Base-by-base conservation (phyloP, 2,797 vertebrate genomes). In the Acanthurus lineatus region DNA sequence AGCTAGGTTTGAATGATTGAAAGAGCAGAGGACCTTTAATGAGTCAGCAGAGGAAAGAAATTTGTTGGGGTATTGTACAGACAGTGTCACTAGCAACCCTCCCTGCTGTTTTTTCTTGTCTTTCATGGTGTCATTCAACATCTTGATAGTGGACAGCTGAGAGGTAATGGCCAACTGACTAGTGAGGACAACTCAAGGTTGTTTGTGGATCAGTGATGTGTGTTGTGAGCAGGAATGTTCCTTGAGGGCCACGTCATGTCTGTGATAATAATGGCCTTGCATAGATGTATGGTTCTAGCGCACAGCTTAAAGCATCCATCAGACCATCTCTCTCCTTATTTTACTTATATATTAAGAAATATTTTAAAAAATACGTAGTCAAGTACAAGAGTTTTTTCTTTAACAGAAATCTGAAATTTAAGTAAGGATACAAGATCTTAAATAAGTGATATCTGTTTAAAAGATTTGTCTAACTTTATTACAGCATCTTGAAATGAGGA, bases 141-240 rank as follows among this genome's bases (percentile, higher is more conserved):
- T 73, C 79, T 47, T 77, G n/a, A 61, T 70, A 28, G 73, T 61
- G 61, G n/a, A 20, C 14, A 59, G 40, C 42, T 70, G 70, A 69
- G 69, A 53, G 62, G 32, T 76, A 59, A 60, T 47, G 54, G 45
- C n/a, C 40, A 12, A 28, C 22, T 83, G 72, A 79, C 49, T 65
- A 19, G 47, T 59, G 60, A 61, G 51, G 49, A 71, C 75, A 54
- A 66, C 22, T 79, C 69, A 83, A 58, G 73, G 76, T 76, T 79
- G 54, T 66, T 63, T 19, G 22, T n/a, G 16, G 45, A 38, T 38
- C 14, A 25, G 16, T 47, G 53, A 73, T 63, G 15, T 4, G 3
- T 32, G 35, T 63, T 71, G 40, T 69, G 69, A 76, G 72, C 9
- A 17, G 40, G 51, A 72, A 65, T 69, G 22, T 48, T 73, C n/a